These are phyloP conservation scores for Drosophila equinoxialis DNA, from an alignment of 1,140 invertebrate genomes.

Conservation along the genomic window DNA sequence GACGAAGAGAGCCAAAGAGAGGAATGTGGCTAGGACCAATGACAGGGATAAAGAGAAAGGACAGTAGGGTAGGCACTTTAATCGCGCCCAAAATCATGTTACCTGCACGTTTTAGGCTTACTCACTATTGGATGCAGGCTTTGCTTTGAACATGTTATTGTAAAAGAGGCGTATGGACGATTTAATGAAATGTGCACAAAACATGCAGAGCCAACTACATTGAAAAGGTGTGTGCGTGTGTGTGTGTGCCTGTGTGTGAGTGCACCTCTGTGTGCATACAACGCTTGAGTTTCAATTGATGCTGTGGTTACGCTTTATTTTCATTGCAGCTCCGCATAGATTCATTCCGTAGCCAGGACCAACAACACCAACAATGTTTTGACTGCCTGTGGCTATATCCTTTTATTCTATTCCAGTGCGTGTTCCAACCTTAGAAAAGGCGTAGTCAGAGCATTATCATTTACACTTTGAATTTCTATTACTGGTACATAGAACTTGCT, in stretches of 20 bases:
- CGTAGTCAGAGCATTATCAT: background rate
- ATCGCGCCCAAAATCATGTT: conserved; percentile 69
- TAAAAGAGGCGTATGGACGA: conserved; percentile 59
- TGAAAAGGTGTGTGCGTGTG: conserved; percentile 70
- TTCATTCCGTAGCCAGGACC: background rate
- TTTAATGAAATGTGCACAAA: conserved; percentile 72
- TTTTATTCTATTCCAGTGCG: background rate
- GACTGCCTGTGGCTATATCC: background rate
- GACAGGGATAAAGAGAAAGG: background rate
- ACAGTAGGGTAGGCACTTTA: conserved; percentile 49
- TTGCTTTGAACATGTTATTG: conserved; percentile 72
- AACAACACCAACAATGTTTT: conserved; percentile 16
- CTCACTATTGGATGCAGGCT: conserved; percentile 35
- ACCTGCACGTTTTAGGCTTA: conserved; percentile 66
- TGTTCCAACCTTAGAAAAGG: background rate
- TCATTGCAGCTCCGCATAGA: conserved; percentile 48
- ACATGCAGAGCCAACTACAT: conserved; percentile 48
- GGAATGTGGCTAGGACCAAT: background rate
- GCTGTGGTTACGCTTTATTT: conserved; percentile 77
- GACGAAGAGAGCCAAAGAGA: background rate
- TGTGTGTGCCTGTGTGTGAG: conserved; percentile 16
- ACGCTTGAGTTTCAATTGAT: conserved; percentile 77
- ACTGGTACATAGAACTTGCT: too few species aligned
- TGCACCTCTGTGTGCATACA: conserved; percentile 23
- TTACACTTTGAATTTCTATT: too few species aligned